Conservation (phyloP, 2,797 vertebrate species). For the Gephyroberyx darwinii region DNA sequence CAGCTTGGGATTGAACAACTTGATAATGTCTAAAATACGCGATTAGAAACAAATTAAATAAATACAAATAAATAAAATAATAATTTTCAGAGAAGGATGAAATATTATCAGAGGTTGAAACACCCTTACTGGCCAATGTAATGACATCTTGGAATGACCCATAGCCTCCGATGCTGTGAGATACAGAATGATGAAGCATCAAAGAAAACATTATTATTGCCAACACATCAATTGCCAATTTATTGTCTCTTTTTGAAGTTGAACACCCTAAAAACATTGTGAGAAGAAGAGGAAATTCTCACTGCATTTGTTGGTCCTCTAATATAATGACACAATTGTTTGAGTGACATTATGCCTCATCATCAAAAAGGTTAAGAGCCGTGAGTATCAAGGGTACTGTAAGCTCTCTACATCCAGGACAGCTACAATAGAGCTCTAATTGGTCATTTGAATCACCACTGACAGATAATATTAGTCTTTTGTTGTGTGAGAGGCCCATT, state of each 20-base stretch:
- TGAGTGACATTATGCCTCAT: neutral
- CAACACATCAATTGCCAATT: neutral
- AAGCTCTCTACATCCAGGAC: neutral
- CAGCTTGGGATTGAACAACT: conserved; percentile 82
- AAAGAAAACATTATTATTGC: neutral
- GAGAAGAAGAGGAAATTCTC: no score
- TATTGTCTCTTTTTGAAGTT: no score
- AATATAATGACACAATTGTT: neutral
- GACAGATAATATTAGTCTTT: neutral
- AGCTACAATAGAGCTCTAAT: neutral
- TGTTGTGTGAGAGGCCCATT: neutral
- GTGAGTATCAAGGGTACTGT: no score
- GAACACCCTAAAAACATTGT: no score
- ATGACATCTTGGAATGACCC: conserved; percentile 82
- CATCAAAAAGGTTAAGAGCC: no score
- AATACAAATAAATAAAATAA: neutral
- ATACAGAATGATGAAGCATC: conserved; percentile 17
- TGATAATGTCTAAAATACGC: conserved; percentile 79
- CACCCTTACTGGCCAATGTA: conserved; percentile 85
- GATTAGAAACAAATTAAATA: neutral
- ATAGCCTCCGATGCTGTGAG: conserved; percentile 83
- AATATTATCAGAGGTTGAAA: neutral
- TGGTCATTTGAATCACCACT: neutral
- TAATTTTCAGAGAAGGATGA: neutral
- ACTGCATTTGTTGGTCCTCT: neutral